Evolutionary conservation across 92 coral and sea anemone genomes (phyloP).

Genomic region (Isaurus tuberculatus): DNA sequence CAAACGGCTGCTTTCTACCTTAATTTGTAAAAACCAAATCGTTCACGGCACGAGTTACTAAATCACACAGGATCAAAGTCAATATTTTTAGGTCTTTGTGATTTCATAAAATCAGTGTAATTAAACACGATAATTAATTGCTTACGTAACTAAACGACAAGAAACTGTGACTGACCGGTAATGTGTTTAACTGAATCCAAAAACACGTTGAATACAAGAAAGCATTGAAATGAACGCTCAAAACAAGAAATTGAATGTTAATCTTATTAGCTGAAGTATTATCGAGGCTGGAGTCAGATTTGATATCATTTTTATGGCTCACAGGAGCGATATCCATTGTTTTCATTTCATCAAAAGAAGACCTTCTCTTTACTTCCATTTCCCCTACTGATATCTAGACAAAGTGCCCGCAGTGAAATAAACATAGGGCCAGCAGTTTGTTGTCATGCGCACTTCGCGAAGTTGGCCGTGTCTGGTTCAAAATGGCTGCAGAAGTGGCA

Average conservation of each 20-base stretch:
- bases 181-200: slow-evolving; percentile 93
- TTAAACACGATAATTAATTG: too few species aligned
- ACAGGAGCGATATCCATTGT: not conserved
- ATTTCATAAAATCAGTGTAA: not conserved
- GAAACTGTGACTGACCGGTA: slow-evolving; percentile 72
- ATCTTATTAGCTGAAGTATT: not conserved
- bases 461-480: not conserved
- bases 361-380: slow-evolving; percentile 45
- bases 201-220: slow-evolving; percentile 87
- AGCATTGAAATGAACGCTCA: slow-evolving; percentile 86
- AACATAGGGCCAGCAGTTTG: slow-evolving; percentile 17
- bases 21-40: too few species aligned
- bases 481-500: slow-evolving; percentile 58
- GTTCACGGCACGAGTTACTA: too few species aligned
- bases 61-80: too few species aligned
- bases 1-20: too few species aligned
- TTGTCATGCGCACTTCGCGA: slow-evolving; percentile 43
- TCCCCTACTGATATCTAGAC: not conserved
- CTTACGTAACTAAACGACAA: not conserved
- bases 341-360: slow-evolving; percentile 10
- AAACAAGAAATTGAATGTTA: slow-evolving; percentile 65
- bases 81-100: not conserved
- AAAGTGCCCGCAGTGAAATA: slow-evolving; percentile 49
- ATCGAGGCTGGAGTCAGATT: not conserved
- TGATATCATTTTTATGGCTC: not conserved